A percentile compares a stretch with the other conserved stretches of the same genome.
These are phyloP conservation scores for Dipus sagitta DNA, from an alignment of 2,797 vertebrate species.

Conservation along the genomic window DNA sequence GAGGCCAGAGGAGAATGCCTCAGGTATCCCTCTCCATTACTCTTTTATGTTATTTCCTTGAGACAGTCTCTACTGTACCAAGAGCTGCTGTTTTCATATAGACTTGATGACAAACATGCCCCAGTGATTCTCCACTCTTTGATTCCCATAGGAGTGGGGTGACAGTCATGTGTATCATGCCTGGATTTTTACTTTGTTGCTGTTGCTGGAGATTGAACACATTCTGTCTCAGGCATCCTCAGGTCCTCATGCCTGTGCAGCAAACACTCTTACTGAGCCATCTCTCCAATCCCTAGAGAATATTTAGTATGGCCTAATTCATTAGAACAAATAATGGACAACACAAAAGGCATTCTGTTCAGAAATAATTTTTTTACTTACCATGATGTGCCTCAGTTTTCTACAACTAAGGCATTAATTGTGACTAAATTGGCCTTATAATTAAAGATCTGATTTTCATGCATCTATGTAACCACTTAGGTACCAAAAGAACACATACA, in stretches of 20 bases:
- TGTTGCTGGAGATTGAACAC: too few relatives aligned
- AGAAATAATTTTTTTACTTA: slow-evolving; percentile 27
- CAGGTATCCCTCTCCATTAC: too few relatives aligned
- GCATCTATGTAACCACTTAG: background rate
- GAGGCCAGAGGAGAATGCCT: background rate
- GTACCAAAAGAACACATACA: background rate
- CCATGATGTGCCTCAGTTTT: background rate
- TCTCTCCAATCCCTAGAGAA: background rate
- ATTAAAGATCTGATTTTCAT: slow-evolving; percentile 31
- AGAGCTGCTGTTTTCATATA: background rate
- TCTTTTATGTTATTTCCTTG: background rate
- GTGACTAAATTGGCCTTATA: slow-evolving; percentile 4
- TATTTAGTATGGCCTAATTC: background rate
- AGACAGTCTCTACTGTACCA: background rate
- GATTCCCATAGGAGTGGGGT: too few relatives aligned
- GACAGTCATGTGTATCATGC: too few relatives aligned
- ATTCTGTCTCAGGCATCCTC: background rate
- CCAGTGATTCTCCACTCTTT: background rate
- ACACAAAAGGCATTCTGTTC: background rate
- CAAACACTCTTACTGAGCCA: background rate
- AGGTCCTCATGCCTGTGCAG: background rate
- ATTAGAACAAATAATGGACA: background rate
- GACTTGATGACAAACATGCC: background rate
- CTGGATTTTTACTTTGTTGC: too few relatives aligned
- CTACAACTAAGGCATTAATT: background rate